Conservation (phyloP, 37 sponge, comb jelly and placozoan genomes). For the Ianthella basta region DNA sequence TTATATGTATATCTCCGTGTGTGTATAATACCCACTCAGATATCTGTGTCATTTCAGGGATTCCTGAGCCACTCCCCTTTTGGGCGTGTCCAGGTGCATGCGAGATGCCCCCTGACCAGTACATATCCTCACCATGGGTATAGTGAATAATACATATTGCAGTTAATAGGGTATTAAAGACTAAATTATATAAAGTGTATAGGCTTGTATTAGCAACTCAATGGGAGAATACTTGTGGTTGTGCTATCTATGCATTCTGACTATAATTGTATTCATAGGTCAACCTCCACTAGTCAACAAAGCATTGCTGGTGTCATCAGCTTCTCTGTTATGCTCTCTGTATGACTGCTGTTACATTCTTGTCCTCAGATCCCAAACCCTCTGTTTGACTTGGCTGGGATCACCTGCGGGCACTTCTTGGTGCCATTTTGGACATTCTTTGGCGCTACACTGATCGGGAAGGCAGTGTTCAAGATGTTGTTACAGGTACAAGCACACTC, state of each 20-base stretch:
- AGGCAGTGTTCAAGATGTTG: slow-evolving; percentile 97
- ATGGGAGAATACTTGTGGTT: too few species aligned
- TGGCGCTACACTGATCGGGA: slow-evolving; percentile 97
- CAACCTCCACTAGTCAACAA: too few species aligned
- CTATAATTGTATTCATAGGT: too few species aligned
- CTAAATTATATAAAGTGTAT: neutral
- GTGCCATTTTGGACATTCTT: slow-evolving; percentile 99
- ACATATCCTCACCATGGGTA: neutral
- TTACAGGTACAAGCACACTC: slow-evolving; percentile 72
- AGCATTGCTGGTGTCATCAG: too few species aligned
- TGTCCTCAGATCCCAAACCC: slow-evolving; percentile 93
- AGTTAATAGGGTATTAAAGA: slow-evolving; percentile 15
- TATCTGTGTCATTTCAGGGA: slow-evolving; percentile 28
- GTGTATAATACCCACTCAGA: slow-evolving; percentile 34
- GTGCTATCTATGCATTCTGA: too few species aligned
- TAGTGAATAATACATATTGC: slow-evolving; percentile 12
- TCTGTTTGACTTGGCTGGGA: slow-evolving; percentile 98
- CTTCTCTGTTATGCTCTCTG: neutral
- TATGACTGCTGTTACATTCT: neutral
- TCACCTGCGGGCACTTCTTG: slow-evolving; percentile 99
- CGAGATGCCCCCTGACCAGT: neutral
- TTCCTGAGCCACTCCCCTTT: too few species aligned
- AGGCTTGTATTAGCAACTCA: too few species aligned
- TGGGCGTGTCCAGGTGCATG: neutral
- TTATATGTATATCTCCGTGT: too few species aligned